Evolutionary conservation across 2,113 vertebrate genomes (phyloP).

Genomic region (Chelonoidis abingdonii): DNA sequence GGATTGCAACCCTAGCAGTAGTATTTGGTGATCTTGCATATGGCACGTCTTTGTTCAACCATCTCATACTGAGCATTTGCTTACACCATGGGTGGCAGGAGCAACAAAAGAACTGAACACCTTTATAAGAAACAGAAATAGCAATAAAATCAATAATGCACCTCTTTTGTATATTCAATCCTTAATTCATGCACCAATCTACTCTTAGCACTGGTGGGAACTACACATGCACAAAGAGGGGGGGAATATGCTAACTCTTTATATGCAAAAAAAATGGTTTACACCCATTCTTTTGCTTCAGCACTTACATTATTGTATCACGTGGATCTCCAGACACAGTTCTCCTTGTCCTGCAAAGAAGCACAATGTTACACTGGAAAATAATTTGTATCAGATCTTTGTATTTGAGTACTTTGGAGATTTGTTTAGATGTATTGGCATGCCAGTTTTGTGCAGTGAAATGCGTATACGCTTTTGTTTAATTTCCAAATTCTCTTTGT

Average conservation of each 20-base stretch:
- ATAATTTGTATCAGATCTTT: background rate
- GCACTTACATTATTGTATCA: background rate
- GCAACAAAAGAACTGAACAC: background rate
- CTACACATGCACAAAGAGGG: fast-evolving
- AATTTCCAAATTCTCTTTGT: background rate
- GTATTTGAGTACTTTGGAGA: background rate
- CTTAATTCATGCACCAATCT: background rate
- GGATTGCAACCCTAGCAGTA: fast-evolving
- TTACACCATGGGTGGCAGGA: background rate
- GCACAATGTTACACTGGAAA: background rate
- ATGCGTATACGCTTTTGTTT: background rate
- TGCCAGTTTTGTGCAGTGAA: background rate
- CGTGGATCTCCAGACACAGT: background rate
- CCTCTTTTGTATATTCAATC: background rate
- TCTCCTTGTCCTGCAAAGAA: slow-evolving; percentile 33
- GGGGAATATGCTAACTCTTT: background rate
- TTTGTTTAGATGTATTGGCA: background rate
- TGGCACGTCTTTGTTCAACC: background rate
- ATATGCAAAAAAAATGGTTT: background rate
- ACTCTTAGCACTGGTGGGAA: background rate
- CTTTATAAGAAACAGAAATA: background rate
- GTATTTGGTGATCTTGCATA: fast-evolving
- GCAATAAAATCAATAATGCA: background rate
- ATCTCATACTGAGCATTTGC: fast-evolving
- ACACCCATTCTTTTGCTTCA: background rate